phyloP scores from a whole-genome alignment of 2,888 invertebrate genomes.

The Hedychridium roseum region DNA sequence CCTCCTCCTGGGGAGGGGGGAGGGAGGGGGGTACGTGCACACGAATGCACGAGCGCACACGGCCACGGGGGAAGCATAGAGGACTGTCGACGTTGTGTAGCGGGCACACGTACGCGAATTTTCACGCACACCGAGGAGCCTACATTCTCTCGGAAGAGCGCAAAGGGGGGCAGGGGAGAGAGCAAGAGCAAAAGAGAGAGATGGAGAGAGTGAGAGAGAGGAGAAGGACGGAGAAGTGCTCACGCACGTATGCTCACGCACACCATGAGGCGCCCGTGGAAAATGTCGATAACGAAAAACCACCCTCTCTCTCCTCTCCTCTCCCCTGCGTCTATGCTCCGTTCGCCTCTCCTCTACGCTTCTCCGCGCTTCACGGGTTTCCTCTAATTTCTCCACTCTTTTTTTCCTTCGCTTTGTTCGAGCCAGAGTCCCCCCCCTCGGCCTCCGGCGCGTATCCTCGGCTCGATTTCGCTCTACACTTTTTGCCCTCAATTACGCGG shows the following conservation, averaged over 20 bases:
- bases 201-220: constrained; percentile 21
- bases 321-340: constrained; percentile 6
- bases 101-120: constrained; percentile 22
- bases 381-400: not conserved
- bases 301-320: constrained; percentile 39
- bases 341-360: constrained; percentile 11
- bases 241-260: constrained; percentile 36
- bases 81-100: not conserved
- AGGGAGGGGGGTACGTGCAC: too few relatives aligned
- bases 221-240: constrained; percentile 23
- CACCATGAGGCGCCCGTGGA: constrained; percentile 40
- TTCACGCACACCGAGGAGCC: constrained; percentile 24
- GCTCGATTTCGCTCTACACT: not conserved
- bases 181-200: constrained; percentile 30
- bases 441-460: too few relatives aligned
- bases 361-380: too few relatives aligned
- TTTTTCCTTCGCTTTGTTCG: constrained; percentile 7
- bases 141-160: not conserved
- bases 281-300: constrained; percentile 65
- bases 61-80: constrained; percentile 13
- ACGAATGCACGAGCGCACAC: not conserved
- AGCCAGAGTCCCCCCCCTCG: too few relatives aligned
- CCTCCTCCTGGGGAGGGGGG: too few relatives aligned
- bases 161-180: constrained; percentile 21
- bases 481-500: not conserved